Evolutionary conservation across 2,888 invertebrate genomes (phyloP), one percentile per base, ranked within the genome.

Genomic region (Papilio demoleus): DNA sequence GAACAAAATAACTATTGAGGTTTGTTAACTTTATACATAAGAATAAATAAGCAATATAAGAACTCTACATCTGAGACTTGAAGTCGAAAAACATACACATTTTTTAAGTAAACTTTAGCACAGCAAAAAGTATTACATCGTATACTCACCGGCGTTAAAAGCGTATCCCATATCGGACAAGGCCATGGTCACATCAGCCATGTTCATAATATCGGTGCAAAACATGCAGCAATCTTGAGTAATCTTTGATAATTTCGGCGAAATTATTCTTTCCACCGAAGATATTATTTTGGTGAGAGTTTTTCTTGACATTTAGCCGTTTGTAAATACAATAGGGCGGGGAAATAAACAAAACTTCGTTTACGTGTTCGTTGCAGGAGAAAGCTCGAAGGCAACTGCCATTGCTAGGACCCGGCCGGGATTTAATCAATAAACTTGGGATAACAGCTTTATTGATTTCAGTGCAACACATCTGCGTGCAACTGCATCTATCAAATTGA

Each of bases 111-210:
- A 9, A 36, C 2, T 6, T 31, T 38, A n/a, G n/a, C n/a, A n/a
- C n/a, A n/a, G n/a, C n/a, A n/a, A n/a, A n/a, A n/a, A n/a, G n/a
- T n/a, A n/a, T n/a, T n/a, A n/a, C n/a, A 65, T 45, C 47, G 38
- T 24, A 42, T 56, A 66, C 73, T 82, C 87, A 94, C 94, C 93
- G 74, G 83, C 75, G 78, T 94, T 93, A 75, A 94, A 94, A 36
- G 79, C 89, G 73, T 94, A 94, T 36, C 94, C 94, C 75, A 94
- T 90, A 42, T 90, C 93, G 71, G 80, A 84, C 70, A 94, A 81
- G 40, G 87, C 83, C 76, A 86, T 88, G 8, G 86, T 80, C 58
- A 24, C 66, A 38, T 60, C 66, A 36, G 24, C 17, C 60, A 50
- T 66, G 27, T 47, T 59, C 59, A 12, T 53, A 19, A 50, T 6